Conservation (phyloP, 1,140 invertebrate species). For the Probaryconus sp. region DNA sequence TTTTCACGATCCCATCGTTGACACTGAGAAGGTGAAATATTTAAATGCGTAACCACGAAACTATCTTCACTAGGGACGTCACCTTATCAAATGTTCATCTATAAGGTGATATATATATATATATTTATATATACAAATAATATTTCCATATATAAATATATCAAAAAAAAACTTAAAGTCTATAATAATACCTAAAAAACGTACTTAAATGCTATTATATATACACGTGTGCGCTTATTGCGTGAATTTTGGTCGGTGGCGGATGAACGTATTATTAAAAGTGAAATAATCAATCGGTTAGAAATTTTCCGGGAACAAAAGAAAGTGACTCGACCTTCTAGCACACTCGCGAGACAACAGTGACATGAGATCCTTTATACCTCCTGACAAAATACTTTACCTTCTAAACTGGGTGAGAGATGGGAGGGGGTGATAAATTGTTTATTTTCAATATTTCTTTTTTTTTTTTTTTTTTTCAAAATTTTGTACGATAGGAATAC, state of each 20-base stretch:
- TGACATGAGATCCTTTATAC: constrained; percentile 30
- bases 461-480: too few relatives aligned
- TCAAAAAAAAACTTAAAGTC: constrained; percentile 9
- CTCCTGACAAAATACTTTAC: background rate
- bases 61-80: constrained; percentile 6
- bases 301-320: constrained; percentile 19
- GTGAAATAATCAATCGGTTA: too few relatives aligned
- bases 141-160: too few relatives aligned
- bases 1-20: too few relatives aligned
- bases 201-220: constrained; percentile 32
- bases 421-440: too few relatives aligned
- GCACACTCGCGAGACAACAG: too few relatives aligned
- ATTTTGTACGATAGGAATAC: too few relatives aligned
- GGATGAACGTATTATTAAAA: constrained; percentile 23
- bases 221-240: constrained; percentile 43
- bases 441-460: background rate
- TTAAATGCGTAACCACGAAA: background rate
- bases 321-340: too few relatives aligned
- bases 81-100: constrained; percentile 31
- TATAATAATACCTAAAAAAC: constrained; percentile 25
- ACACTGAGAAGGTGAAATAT: too few relatives aligned
- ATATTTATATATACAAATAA: constrained; percentile 38
- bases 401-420: constrained; percentile 5
- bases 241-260: constrained; percentile 7
- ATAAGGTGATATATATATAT: constrained; percentile 13